phyloP scores from a whole-genome alignment of 92 coral and sea anemone species.

The Zoanthus gigantus region DNA sequence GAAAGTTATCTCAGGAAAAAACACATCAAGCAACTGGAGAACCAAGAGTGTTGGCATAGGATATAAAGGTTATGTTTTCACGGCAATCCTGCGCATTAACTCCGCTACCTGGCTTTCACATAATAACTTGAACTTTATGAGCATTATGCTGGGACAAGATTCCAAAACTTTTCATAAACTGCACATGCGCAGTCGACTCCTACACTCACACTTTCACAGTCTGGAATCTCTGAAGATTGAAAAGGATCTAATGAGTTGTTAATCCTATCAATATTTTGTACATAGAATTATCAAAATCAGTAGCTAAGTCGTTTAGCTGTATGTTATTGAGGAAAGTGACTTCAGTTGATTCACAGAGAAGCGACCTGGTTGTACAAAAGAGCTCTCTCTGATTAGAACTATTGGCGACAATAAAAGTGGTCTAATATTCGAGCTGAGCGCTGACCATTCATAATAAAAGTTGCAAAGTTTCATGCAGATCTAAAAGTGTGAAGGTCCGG shows the following conservation, averaged over 20 bases:
- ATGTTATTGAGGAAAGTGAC: not conserved
- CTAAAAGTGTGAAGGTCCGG: constrained; percentile 53
- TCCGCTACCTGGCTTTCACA: not conserved
- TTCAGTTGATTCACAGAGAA: constrained; percentile 6
- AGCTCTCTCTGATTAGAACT: constrained; percentile 4
- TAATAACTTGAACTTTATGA: not conserved
- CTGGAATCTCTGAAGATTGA: constrained; percentile 12
- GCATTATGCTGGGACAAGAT: not conserved
- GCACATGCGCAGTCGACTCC: constrained; percentile 26
- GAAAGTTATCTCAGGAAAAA: not conserved
- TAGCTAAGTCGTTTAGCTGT: constrained; percentile 11
- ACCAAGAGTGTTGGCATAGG: not conserved
- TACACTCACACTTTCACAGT: constrained; percentile 10
- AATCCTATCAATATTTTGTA: constrained; percentile 19
- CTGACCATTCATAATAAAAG: constrained; percentile 34
- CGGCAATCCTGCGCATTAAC: not conserved
- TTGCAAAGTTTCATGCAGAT: constrained; percentile 35
- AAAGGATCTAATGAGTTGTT: constrained; percentile 3
- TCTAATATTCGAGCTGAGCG: constrained; percentile 15
- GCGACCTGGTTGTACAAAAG: not conserved
- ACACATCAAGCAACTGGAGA: not conserved
- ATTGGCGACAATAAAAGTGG: not conserved
- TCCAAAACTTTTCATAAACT: not conserved
- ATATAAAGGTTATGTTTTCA: not conserved
- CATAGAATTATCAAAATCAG: not conserved